Percentiles rank a stretch among this genome's conserved stretches.
phyloP scores from a whole-genome alignment of 1,140 invertebrate genomes.

The Coelopa frigida region DNA sequence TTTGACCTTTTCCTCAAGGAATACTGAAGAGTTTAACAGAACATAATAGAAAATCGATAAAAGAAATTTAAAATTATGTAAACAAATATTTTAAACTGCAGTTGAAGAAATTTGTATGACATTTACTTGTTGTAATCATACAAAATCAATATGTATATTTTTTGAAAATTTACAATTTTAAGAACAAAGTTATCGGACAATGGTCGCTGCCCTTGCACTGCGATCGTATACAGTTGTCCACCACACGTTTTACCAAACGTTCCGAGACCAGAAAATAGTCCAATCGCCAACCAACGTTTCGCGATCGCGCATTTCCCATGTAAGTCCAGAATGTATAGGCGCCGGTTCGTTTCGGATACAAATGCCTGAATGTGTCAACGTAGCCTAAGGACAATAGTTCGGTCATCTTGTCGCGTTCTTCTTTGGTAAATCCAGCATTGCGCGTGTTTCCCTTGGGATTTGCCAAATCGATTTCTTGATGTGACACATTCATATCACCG shows the following conservation, averaged over 20 bases:
- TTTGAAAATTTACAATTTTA: conserved; percentile 47
- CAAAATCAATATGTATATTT: neutral
- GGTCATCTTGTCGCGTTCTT: conserved; percentile 88
- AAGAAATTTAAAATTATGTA: too few species aligned
- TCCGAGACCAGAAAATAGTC: conserved; percentile 92
- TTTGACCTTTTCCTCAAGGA: too few species aligned
- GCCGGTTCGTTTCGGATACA: conserved; percentile 77
- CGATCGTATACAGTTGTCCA: conserved; percentile 70
- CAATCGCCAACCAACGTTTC: conserved; percentile 93
- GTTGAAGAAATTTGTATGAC: too few species aligned
- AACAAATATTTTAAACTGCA: too few species aligned
- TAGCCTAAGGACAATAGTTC: conserved; percentile 72
- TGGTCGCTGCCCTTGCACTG: conserved; percentile 81
- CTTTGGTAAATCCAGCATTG: conserved; percentile 90
- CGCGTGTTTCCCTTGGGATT: conserved; percentile 92
- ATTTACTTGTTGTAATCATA: too few species aligned
- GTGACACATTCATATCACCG: conserved; percentile 97
- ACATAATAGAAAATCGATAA: too few species aligned
- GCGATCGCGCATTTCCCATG: conserved; percentile 52
- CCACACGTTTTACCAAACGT: conserved; percentile 64
- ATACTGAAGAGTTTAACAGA: too few species aligned
- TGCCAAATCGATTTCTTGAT: conserved; percentile 88
- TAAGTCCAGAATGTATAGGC: conserved; percentile 88
- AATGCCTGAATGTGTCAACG: conserved; percentile 79
- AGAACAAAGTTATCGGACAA: conserved; percentile 71